Evolutionary conservation across 2,797 vertebrate species (phyloP).

Genomic region (Cryptoprocta ferox): DNA sequence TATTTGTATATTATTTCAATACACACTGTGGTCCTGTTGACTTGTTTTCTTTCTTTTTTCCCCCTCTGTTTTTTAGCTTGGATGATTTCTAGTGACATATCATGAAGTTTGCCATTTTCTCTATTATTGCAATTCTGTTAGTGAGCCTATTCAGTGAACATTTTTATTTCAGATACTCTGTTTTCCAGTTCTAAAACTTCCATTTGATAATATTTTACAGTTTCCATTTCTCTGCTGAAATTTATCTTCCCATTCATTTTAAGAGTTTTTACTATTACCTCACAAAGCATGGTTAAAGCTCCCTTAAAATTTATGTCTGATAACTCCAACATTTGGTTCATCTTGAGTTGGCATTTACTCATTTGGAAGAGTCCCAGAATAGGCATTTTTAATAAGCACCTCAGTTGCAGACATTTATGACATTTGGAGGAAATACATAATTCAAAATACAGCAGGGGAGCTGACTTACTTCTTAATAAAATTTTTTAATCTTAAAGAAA

Average conservation of each 20-base stretch:
- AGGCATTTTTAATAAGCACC: neutral
- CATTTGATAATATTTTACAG: neutral
- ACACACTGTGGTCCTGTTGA: neutral
- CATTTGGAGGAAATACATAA: neutral
- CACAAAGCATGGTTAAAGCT: neutral
- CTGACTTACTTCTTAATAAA: neutral
- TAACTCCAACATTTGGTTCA: neutral
- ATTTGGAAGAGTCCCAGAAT: neutral
- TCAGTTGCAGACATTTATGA: neutral
- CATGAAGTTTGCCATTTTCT: constrained; percentile 13
- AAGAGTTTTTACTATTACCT: neutral
- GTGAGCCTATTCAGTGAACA: neutral
- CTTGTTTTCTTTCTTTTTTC: neutral
- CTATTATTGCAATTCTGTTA: neutral
- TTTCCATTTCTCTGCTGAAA: constrained; percentile 43
- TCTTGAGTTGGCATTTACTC: neutral
- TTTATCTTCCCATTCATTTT: neutral
- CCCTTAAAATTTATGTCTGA: neutral
- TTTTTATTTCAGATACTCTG: constrained; percentile 44
- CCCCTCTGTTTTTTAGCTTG: neutral
- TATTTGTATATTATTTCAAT: neutral
- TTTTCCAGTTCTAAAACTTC: constrained; percentile 39
- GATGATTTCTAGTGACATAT: neutral
- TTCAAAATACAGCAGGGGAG: rapidly evolving
- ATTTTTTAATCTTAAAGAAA: neutral